Evolutionary conservation across 2,113 vertebrate species (phyloP).

Genomic region (Onychostruthus taczanowskii): DNA sequence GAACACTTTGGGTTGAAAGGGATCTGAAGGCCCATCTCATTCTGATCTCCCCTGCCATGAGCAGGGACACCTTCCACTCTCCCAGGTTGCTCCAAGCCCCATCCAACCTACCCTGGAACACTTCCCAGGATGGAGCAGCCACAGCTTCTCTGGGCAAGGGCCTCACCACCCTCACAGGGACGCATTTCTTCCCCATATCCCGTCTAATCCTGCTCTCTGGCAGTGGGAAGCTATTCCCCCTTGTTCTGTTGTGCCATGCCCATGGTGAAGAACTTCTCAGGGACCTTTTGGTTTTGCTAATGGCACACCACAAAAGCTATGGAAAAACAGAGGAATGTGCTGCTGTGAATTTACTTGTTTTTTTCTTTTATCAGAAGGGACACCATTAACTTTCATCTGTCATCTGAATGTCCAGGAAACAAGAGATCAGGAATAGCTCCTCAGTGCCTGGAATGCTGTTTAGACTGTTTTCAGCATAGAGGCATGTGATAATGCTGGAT

Average conservation of each 20-base stretch:
- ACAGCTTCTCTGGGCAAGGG: not conserved
- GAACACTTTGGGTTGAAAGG: not conserved
- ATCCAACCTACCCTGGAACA: not conserved
- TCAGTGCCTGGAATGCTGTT: not conserved
- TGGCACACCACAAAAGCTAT: not conserved
- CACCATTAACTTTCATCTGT: not conserved
- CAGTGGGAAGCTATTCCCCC: not conserved
- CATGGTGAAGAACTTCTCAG: not conserved
- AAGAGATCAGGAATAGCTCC: not conserved
- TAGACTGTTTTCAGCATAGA: not conserved
- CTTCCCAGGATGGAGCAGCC: not conserved
- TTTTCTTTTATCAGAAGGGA: not conserved
- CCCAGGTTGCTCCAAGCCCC: not conserved
- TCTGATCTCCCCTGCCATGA: not conserved
- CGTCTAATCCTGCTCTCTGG: not conserved
- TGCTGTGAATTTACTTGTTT: not conserved
- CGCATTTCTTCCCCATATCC: rapidly evolving
- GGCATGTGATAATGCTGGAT: not conserved
- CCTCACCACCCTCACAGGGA: not conserved
- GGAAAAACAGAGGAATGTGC: not conserved
- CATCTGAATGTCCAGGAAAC: not conserved
- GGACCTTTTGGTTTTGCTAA: not conserved
- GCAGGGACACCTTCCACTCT: not conserved
- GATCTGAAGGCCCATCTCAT: not conserved
- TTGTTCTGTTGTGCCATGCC: not conserved